These are phyloP conservation scores for Oryzias woworae DNA, from an alignment of 2,113 vertebrate genomes.

Conservation along the genomic window DNA sequence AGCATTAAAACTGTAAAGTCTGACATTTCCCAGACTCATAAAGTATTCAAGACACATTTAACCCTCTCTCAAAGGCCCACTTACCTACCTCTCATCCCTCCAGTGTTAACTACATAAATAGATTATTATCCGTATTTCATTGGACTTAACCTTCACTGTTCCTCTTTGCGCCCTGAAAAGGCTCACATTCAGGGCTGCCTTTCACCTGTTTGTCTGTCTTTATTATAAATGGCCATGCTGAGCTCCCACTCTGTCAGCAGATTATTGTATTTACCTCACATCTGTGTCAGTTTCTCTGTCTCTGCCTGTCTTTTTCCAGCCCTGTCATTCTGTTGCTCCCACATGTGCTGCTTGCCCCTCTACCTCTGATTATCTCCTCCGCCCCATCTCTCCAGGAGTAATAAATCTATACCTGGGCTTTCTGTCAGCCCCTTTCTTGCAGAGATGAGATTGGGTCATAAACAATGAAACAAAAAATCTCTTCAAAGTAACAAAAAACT, in stretches of 20 bases:
- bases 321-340: conserved; percentile 53
- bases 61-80: conserved; percentile 7
- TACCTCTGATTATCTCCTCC: conserved; percentile 74
- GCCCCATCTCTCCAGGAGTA: conserved; percentile 58
- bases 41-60: conserved; percentile 25
- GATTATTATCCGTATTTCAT: conserved; percentile 60
- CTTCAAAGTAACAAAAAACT: conserved; percentile 43
- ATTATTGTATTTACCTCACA: conserved; percentile 51
- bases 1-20: background rate
- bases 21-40: conserved; percentile 7
- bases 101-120: conserved; percentile 43
- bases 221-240: conserved; percentile 42
- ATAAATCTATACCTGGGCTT: conserved; percentile 50
- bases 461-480: conserved; percentile 25
- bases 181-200: conserved; percentile 46
- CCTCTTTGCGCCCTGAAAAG: conserved; percentile 37
- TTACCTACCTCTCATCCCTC: conserved; percentile 24
- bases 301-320: conserved; percentile 39
- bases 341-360: conserved; percentile 48
- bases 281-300: conserved; percentile 37
- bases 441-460: conserved; percentile 30
- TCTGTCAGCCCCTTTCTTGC: conserved; percentile 45
- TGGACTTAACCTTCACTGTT: conserved; percentile 29
- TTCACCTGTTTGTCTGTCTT: conserved; percentile 47
- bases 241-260: conserved; percentile 33